Percentiles rank a stretch among this genome's conserved stretches.
These are phyloP conservation scores for Euplagia quadripunctaria DNA, from an alignment of 2,888 invertebrate species.

Conservation along the genomic window DNA sequence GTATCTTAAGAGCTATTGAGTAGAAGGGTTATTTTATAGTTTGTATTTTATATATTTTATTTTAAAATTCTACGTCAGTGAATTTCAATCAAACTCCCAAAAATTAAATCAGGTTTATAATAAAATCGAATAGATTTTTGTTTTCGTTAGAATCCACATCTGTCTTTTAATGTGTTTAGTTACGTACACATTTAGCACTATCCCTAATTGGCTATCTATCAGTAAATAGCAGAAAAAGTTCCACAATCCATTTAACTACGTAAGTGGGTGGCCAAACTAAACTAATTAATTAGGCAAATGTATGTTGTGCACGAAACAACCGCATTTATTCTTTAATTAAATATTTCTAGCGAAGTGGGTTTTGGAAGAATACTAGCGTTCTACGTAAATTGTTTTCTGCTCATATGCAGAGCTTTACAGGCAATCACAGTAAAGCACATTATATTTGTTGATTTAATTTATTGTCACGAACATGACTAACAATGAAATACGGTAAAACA, in stretches of 20 bases:
- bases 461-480: no score
- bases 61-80: no score
- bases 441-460: not conserved
- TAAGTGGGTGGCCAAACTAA: conserved; percentile 18
- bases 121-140: no score
- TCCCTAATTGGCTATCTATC: not conserved
- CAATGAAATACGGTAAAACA: no score
- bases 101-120: no score
- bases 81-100: no score
- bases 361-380: conserved; percentile 5
- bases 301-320: conserved; percentile 22
- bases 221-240: not conserved
- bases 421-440: not conserved
- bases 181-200: not conserved
- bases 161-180: not conserved
- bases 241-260: not conserved
- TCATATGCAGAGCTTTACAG: not conserved
- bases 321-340: conserved; percentile 12
- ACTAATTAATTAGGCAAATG: conserved; percentile 36
- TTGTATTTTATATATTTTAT: no score
- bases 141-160: no score
- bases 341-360: conserved; percentile 10
- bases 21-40: no score
- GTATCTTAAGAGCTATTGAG: no score
- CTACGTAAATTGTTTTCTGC: not conserved